These are phyloP conservation scores for Myathropa florea DNA, from an alignment of 2,888 invertebrate genomes.

Conservation along the genomic window DNA sequence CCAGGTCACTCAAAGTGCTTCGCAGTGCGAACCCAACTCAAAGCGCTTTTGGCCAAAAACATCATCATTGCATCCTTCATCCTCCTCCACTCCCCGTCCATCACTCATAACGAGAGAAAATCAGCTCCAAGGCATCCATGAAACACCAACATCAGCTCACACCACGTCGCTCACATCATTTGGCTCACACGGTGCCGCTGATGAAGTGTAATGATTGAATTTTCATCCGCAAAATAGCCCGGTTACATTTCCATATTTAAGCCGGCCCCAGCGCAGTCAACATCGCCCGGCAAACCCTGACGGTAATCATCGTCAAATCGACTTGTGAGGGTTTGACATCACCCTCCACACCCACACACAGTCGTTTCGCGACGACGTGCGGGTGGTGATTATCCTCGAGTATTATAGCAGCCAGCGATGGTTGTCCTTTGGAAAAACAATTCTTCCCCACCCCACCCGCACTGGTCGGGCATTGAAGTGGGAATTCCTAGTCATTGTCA, in stretches of 20 bases:
- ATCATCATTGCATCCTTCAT: background rate
- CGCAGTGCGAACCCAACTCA: background rate
- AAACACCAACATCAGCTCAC: slow-evolving; percentile 22
- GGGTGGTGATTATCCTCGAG: slow-evolving; percentile 69
- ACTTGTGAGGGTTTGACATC: slow-evolving; percentile 64
- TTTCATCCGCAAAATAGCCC: slow-evolving; percentile 70
- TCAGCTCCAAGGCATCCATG: background rate
- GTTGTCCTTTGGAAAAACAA: slow-evolving; percentile 49
- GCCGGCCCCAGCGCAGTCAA: slow-evolving; percentile 32
- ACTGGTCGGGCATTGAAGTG: background rate
- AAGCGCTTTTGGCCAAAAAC: background rate
- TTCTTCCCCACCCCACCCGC: background rate
- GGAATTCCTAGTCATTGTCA: slow-evolving; percentile 53
- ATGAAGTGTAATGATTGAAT: slow-evolving; percentile 71
- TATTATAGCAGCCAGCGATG: slow-evolving; percentile 56
- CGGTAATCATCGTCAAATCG: slow-evolving; percentile 67
- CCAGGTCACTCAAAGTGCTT: background rate
- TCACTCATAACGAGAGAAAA: background rate
- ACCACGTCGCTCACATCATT: slow-evolving; percentile 50
- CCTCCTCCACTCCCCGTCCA: background rate
- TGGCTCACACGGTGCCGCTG: slow-evolving; percentile 61
- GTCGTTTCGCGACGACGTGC: background rate
- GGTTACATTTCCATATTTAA: slow-evolving; percentile 70
- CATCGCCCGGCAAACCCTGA: slow-evolving; percentile 21
- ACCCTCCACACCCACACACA: slow-evolving; percentile 2